phyloP scores from a whole-genome alignment of 2,888 invertebrate species.

The Fragum whitleyi region DNA sequence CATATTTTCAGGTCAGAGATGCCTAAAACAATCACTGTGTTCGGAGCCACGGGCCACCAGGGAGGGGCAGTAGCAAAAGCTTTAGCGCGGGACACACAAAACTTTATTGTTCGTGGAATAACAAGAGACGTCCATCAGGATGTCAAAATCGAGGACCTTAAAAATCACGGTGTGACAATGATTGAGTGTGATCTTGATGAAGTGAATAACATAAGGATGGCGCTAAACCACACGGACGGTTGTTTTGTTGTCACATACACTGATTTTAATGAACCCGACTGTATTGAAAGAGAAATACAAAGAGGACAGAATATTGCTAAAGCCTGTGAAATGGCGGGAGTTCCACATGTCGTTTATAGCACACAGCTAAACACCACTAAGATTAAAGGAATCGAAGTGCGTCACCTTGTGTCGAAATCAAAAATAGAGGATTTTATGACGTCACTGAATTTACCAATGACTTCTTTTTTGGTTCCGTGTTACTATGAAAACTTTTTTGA shows the following conservation, averaged over 20 bases:
- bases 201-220: slow-evolving; percentile 61
- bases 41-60: slow-evolving; percentile 76
- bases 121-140: slow-evolving; percentile 68
- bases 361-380: slow-evolving; percentile 79
- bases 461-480: slow-evolving; percentile 78
- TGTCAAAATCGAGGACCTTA: slow-evolving; percentile 66
- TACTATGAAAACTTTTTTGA: slow-evolving; percentile 79
- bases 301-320: slow-evolving; percentile 79
- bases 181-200: slow-evolving; percentile 71
- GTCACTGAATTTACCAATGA: slow-evolving; percentile 73
- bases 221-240: slow-evolving; percentile 70
- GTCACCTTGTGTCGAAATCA: slow-evolving; percentile 82
- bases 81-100: slow-evolving; percentile 64
- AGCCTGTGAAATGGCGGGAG: slow-evolving; percentile 71
- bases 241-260: slow-evolving; percentile 79
- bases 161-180: slow-evolving; percentile 65
- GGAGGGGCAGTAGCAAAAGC: slow-evolving; percentile 77
- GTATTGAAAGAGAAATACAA: slow-evolving; percentile 75
- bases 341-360: slow-evolving; percentile 79
- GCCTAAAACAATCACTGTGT: slow-evolving; percentile 75
- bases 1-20: slow-evolving; percentile 54
- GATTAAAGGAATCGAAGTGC: slow-evolving; percentile 76
- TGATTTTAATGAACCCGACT: slow-evolving; percentile 74
- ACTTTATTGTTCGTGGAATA: slow-evolving; percentile 73
- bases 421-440: slow-evolving; percentile 78